Evolutionary conservation across 2,113 vertebrate genomes (phyloP).

Genomic region (Dolichallabes microphthalmus): DNA sequence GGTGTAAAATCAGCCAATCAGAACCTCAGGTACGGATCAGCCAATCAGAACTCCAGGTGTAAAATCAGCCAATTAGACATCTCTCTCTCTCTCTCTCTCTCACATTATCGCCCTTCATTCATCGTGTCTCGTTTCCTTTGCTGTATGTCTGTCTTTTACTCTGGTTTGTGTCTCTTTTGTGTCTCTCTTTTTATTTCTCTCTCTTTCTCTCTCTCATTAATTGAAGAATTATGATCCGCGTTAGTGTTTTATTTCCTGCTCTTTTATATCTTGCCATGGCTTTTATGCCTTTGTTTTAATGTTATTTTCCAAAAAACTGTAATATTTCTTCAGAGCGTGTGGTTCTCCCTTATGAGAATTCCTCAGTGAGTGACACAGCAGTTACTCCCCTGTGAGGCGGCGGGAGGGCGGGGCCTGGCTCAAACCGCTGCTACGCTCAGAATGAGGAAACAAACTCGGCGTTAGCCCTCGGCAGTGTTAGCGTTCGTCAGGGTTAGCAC

Average conservation of each 20-base stretch:
- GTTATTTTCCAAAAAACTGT: conserved; percentile 53
- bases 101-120: not conserved
- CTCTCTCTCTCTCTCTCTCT: not conserved
- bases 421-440: conserved; percentile 42
- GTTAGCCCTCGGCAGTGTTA: too few relatives aligned
- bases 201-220: conserved; percentile 43
- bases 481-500: too few relatives aligned
- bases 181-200: conserved; percentile 22
- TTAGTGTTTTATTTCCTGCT: conserved; percentile 55
- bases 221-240: conserved; percentile 47
- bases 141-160: conserved; percentile 3
- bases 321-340: conserved; percentile 32
- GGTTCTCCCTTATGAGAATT: conserved; percentile 24
- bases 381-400: conserved; percentile 51
- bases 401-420: conserved; percentile 39
- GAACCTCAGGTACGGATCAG: too few relatives aligned
- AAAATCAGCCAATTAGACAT: not conserved
- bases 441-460: not conserved
- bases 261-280: conserved; percentile 56
- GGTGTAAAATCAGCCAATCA: not conserved
- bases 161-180: conserved; percentile 39
- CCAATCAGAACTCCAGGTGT: not conserved
- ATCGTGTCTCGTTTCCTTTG: not conserved
- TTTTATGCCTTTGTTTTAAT: conserved; percentile 60
- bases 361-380: conserved; percentile 26